Evolutionary conservation across 2,797 vertebrate species (phyloP), one percentile per base, ranked within the genome.

Genomic region (Zenarchopterus dispar): DNA sequence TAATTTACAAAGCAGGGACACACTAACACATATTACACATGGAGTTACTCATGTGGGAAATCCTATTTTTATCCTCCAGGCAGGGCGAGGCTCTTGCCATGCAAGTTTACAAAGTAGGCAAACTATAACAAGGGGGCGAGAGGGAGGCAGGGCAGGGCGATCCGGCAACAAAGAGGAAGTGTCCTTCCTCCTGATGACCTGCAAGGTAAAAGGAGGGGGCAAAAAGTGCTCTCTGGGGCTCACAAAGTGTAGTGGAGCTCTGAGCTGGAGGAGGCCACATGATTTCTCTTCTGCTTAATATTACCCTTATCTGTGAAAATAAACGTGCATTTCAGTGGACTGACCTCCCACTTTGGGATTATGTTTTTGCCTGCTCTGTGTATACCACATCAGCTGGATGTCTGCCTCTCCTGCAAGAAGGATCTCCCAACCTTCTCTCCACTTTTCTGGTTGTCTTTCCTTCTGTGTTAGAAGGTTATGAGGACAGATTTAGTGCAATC

Each of bases 51-150:
- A 67, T 89, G 86, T 88, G 87, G 86, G 86, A 91, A 90, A 88
- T 65, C 81, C 92, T 93, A 93, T 93, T 92, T 93, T 85, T 91
- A 91, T 28, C 78, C 52, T 53, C 2, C 54, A 56, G 73, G 71
- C 87, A 81, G 91, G 91, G 91, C 85, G 91, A 93, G 91, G 89
- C 87, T 88, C 82, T 8, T 64, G 81, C 75, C 52, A 57, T 62
- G 54, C 84, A 79, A 28, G 75, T 72, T 82, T 85, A 89, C 87
- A 90, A 89, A 90, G 89, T 84, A 78, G 87, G 87, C 86, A 89
- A 89, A 86, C 84, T 84, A 67, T 66, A 87, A 88, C 80, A 81
- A 80, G 60, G 61, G 78, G 78, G 55, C n/a, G 24, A 77, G 76
- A 72, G 80, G 79, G 75, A 69, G 69, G 70, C 49, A 28, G 78